These are phyloP conservation scores for Pagetopsis macropterus DNA, from an alignment of 2,797 vertebrate genomes.

Conservation along the genomic window DNA sequence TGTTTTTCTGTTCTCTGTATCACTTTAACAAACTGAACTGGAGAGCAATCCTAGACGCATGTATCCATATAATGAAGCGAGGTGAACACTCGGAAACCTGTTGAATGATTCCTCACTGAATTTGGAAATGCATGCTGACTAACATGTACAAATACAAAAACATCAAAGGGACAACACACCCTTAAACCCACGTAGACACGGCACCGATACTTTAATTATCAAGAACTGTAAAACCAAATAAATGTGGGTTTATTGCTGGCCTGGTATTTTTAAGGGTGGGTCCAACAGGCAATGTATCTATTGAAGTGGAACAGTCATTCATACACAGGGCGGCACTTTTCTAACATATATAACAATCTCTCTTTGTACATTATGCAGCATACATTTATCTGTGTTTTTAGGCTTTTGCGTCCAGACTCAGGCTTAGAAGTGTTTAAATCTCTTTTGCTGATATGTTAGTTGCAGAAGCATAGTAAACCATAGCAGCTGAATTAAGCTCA, in stretches of 20 bases:
- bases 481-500: conserved; percentile 37
- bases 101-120: too few species aligned
- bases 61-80: too few species aligned
- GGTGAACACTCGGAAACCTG: too few species aligned
- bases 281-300: background rate
- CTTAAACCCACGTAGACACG: conserved; percentile 13
- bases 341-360: background rate
- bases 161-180: conserved; percentile 52
- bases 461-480: conserved; percentile 19
- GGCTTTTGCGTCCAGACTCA: conserved; percentile 4
- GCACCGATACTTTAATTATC: conserved; percentile 50
- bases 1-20: conserved; percentile 5
- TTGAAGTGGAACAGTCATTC: background rate
- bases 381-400: background rate
- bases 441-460: conserved; percentile 36
- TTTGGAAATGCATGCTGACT: background rate
- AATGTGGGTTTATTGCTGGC: conserved; percentile 10
- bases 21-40: background rate
- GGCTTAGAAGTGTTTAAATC: conserved; percentile 5
- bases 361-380: background rate
- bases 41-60: too few species aligned
- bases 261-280: conserved; percentile 31
- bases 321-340: background rate
- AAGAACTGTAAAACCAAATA: conserved; percentile 67
- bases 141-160: conserved; percentile 36